Evolutionary conservation across 2,888 invertebrate species (phyloP).

Genomic region (Julus scanicus): DNA sequence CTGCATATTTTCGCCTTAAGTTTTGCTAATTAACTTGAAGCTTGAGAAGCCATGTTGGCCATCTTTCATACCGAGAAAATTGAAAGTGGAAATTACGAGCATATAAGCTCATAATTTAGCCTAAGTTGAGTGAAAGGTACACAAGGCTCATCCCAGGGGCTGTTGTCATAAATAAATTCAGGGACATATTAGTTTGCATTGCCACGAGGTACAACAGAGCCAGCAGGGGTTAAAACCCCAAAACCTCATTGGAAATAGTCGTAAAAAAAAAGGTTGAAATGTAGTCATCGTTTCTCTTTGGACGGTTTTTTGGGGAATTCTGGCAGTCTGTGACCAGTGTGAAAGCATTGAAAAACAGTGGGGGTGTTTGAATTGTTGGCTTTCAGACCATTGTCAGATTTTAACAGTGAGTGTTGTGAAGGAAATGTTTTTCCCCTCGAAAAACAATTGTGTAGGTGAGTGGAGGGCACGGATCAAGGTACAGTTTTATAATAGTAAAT

Average conservation of each 20-base stretch:
- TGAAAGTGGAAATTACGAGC: conserved; percentile 4
- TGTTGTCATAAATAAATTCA: conserved; percentile 49
- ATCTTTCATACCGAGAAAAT: background rate
- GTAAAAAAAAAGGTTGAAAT: conserved; percentile 5
- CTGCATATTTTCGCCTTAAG: background rate
- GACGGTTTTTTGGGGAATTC: conserved; percentile 2
- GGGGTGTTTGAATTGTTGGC: conserved; percentile 19
- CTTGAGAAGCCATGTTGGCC: background rate
- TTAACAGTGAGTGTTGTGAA: background rate
- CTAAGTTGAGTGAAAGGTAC: conserved; percentile 43
- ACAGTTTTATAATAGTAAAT: background rate
- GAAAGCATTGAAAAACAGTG: conserved; percentile 32
- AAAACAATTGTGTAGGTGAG: conserved; percentile 1
- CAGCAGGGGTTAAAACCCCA: background rate
- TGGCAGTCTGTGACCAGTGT: background rate
- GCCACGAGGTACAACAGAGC: conserved; percentile 34
- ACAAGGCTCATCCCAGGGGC: background rate
- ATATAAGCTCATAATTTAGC: conserved; percentile 8
- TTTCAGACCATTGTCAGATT: conserved; percentile 5
- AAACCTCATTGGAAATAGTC: background rate
- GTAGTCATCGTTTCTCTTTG: background rate
- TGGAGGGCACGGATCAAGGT: background rate
- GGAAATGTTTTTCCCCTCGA: background rate
- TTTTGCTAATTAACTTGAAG: conserved; percentile 15
- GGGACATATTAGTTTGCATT: conserved; percentile 48